A percentile compares a stretch with the other conserved stretches of the same genome.
These are phyloP conservation scores for Charanyca ferruginea DNA, from an alignment of 2,888 invertebrate genomes.

Conservation along the genomic window DNA sequence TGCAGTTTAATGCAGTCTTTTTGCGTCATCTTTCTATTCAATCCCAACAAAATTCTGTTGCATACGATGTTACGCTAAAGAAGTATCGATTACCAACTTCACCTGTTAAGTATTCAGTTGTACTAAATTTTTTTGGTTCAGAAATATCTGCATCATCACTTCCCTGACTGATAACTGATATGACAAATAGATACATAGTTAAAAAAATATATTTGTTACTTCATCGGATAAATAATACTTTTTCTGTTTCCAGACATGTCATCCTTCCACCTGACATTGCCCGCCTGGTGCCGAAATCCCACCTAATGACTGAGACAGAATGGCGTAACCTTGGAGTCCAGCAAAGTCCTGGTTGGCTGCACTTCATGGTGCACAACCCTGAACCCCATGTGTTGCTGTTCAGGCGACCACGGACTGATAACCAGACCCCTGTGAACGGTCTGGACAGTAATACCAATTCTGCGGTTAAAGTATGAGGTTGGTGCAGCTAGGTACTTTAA, in stretches of 20 bases:
- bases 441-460: slow-evolving; percentile 78
- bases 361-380: slow-evolving; percentile 97
- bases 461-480: slow-evolving; percentile 78
- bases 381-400: slow-evolving; percentile 97
- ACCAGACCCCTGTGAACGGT: slow-evolving; percentile 76
- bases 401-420: slow-evolving; percentile 90
- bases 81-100: too few species aligned
- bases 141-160: not conserved
- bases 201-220: too few species aligned
- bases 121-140: not conserved
- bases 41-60: not conserved
- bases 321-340: slow-evolving; percentile 98
- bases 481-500: slow-evolving; percentile 46
- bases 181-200: too few species aligned
- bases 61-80: too few species aligned
- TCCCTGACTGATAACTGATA: too few species aligned
- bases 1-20: slow-evolving; percentile 11
- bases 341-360: slow-evolving; percentile 96
- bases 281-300: slow-evolving; percentile 96
- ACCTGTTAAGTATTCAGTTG: not conserved
- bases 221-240: not conserved
- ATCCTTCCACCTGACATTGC: slow-evolving; percentile 96
- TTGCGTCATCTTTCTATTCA: not conserved
- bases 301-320: slow-evolving; percentile 98
- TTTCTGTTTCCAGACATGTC: slow-evolving; percentile 93